phyloP scores from a whole-genome alignment of 1,140 invertebrate genomes.

The Ceratosolen fusciceps region DNA sequence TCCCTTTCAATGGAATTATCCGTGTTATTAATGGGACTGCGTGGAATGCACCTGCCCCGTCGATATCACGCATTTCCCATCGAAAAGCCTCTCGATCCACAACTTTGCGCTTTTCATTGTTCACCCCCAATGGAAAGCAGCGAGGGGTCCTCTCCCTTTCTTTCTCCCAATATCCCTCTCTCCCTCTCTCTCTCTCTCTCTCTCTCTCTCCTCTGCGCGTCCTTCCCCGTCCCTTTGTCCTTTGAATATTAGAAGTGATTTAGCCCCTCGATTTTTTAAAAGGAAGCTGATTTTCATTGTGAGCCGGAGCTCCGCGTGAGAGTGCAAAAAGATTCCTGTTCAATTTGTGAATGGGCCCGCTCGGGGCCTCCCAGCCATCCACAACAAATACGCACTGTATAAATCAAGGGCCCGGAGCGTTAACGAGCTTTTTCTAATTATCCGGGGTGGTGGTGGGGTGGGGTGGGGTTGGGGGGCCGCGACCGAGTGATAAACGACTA shows the following conservation, averaged over 20 bases:
- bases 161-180: too few species aligned
- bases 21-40: conserved; percentile 53
- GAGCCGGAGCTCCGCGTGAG: background rate
- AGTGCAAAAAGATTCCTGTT: conserved; percentile 7
- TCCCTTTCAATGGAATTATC: conserved; percentile 52
- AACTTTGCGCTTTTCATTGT: conserved; percentile 24
- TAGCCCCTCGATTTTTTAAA: conserved; percentile 10
- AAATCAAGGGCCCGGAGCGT: background rate
- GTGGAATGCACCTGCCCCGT: conserved; percentile 50
- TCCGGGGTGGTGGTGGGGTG: too few species aligned
- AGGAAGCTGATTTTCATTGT: conserved; percentile 18
- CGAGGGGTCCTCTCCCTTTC: conserved; percentile 4
- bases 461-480: too few species aligned
- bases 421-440: background rate
- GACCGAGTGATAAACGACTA: too few species aligned
- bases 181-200: too few species aligned
- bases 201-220: too few species aligned
- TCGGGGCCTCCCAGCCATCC: background rate
- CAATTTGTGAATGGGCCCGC: background rate
- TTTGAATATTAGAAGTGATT: conserved; percentile 34
- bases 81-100: conserved; percentile 38
- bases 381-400: background rate
- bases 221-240: too few species aligned
- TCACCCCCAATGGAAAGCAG: conserved; percentile 1
- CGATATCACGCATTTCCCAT: conserved; percentile 49